Base-by-base conservation (phyloP, 1,140 invertebrate species). In the Drosophila willistoni region DNA sequence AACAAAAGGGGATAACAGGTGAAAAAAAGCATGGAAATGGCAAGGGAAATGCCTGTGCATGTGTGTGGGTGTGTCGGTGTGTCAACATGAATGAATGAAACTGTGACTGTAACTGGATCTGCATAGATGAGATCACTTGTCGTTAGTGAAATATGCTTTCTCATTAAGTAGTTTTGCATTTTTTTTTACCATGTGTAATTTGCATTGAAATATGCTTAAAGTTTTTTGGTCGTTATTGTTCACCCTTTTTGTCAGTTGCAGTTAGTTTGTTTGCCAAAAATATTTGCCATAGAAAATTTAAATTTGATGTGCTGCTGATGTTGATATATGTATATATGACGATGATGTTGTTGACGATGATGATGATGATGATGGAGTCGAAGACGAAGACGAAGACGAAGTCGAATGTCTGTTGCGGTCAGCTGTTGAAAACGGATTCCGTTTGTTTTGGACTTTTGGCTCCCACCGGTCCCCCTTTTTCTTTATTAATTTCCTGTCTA, bases 401-500 rank as follows among this genome's bases (percentile, higher is more conserved):
- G 62, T 60, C 51, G 51, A 17, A 64, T 54, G 70, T 70, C 76
- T 86, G 84, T 33, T 87, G 66, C 25, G 84, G 83, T 86, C 84
- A 87, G 72, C 71, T 83, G 42, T 41, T 39, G 14, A 57, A 42
- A 56, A 36, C 9, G 69, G 41, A 10, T 61, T 19, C 9, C 10
- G 9, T 33, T 17, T 34, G 25, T 71, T 14, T 61, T 33, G 36
- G 44, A 22, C 44, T 51, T 51, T 51, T 19, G 14, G 7, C 42
- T 10, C 7, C 17, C 3, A 10, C 44, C 7, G 17, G 2, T 22
- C 14, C 34, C 64, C 70, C 67, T 77, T 71, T 87, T 87, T 87
- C 73, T 83, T 87, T 87, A 86, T 83, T 86, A 86, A 86, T 87
- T 89, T 87, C 76, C 84, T 87, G 79, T 79, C 81, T 81, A 77